A percentile compares a stretch with the other conserved stretches of the same genome.
These are phyloP conservation scores for Harpegnathos saltator DNA, from an alignment of 1,140 invertebrate genomes.

Conservation along the genomic window DNA sequence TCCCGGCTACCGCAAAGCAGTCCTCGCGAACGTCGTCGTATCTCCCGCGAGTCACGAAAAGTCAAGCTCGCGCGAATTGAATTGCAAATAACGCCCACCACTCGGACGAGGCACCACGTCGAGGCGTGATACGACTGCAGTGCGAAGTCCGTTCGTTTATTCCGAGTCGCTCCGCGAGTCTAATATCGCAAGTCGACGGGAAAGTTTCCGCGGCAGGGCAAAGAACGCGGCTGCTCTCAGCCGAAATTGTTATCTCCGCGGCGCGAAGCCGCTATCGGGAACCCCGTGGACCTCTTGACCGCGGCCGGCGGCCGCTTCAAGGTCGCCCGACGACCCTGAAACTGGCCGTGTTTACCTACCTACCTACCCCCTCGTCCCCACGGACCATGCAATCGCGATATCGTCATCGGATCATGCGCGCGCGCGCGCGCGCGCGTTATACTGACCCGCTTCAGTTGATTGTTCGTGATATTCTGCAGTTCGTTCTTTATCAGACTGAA, in stretches of 20 bases:
- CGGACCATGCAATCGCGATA: not conserved
- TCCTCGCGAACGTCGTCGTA: not conserved
- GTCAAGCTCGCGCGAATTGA: conserved; percentile 11
- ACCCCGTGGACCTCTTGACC: conserved; percentile 58
- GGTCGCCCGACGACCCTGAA: conserved; percentile 63
- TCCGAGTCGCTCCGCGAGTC: too few relatives aligned
- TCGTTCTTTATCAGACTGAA: conserved; percentile 98
- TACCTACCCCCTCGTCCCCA: not conserved
- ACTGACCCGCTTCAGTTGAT: conserved; percentile 98
- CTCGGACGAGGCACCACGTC: too few relatives aligned
- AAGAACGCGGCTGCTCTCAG: conserved; percentile 12
- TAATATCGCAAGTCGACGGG: too few relatives aligned
- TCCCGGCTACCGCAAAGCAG: too few relatives aligned
- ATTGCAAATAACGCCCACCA: conserved; percentile 28
- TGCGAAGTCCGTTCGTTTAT: not conserved
- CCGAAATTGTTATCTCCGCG: not conserved
- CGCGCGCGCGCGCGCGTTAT: conserved; percentile 79
- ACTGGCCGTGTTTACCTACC: conserved; percentile 1
- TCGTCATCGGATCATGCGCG: not conserved
- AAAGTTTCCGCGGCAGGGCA: not conserved
- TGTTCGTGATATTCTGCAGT: conserved; percentile 98
- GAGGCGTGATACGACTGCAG: not conserved
- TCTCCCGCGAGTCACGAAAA: not conserved
- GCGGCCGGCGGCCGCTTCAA: conserved; percentile 49
- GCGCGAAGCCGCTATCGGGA: conserved; percentile 27